phyloP scores from a whole-genome alignment of 1,140 invertebrate genomes.

The Neuroterus valhalla region DNA sequence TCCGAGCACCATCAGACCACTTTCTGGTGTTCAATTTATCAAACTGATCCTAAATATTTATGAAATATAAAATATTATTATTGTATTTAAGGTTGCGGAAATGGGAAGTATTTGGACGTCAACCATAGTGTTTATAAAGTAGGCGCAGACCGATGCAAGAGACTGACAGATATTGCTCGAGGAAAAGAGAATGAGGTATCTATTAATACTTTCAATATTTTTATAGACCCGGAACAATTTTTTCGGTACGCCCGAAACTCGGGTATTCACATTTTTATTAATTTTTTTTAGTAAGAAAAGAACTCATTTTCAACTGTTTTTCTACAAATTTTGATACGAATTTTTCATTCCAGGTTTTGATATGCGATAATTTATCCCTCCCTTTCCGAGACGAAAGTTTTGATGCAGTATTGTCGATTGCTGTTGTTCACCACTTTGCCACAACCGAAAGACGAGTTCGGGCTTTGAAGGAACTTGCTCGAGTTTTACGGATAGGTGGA shows the following conservation, averaged over 20 bases:
- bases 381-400: constrained; percentile 95
- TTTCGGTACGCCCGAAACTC: too few relatives aligned
- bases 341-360: constrained; percentile 80
- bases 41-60: background rate
- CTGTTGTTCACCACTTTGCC: constrained; percentile 96
- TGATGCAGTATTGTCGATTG: constrained; percentile 95
- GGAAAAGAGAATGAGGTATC: constrained; percentile 88
- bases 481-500: constrained; percentile 93
- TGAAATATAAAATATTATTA: background rate
- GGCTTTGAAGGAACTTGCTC: constrained; percentile 90
- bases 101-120: constrained; percentile 92
- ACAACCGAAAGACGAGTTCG: constrained; percentile 91
- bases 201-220: constrained; percentile 32
- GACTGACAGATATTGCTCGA: constrained; percentile 85
- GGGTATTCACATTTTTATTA: too few relatives aligned
- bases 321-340: background rate
- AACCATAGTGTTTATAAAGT: constrained; percentile 90
- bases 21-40: too few relatives aligned
- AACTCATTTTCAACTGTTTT: too few relatives aligned
- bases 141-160: constrained; percentile 90
- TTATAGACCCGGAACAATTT: background rate
- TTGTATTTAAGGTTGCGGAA: constrained; percentile 86
- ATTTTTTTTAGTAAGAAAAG: too few relatives aligned
- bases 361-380: constrained; percentile 91
- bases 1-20: background rate